Percentiles rank a stretch among this genome's conserved stretches.
Conservation (phyloP, 1,140 invertebrate genomes). For the Melanaphis sacchari region DNA sequence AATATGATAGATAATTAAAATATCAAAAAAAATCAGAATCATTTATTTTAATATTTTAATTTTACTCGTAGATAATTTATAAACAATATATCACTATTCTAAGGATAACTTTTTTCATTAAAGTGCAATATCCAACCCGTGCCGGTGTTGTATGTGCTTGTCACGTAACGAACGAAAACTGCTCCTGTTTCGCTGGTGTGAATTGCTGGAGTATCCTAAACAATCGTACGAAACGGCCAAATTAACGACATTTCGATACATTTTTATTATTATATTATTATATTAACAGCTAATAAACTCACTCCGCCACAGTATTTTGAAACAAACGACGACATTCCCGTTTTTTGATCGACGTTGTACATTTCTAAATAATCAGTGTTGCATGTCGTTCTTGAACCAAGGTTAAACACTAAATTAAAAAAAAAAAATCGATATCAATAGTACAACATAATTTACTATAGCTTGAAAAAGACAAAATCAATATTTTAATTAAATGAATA, state of each 20-base stretch:
- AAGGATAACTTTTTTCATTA: neutral
- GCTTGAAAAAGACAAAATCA: too few relatives aligned
- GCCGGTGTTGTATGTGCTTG: neutral
- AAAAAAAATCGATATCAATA: neutral
- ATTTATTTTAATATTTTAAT: neutral
- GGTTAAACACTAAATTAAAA: neutral
- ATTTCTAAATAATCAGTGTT: constrained; percentile 2
- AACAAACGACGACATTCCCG: neutral
- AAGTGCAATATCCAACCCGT: neutral
- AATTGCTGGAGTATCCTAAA: neutral
- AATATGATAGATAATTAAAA: neutral
- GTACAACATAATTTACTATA: too few relatives aligned
- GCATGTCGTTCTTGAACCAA: neutral
- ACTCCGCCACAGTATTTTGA: constrained; percentile 33
- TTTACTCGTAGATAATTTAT: neutral
- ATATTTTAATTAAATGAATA: too few relatives aligned
- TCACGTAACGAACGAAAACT: constrained; percentile 5
- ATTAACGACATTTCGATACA: neutral
- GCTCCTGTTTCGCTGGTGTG: constrained; percentile 16
- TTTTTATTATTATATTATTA: neutral
- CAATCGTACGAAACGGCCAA: neutral
- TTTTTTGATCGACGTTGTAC: neutral
- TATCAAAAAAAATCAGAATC: neutral
- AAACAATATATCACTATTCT: neutral
- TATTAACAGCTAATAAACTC: neutral